These are phyloP conservation scores for Pluvialis apricaria DNA, from an alignment of 2,113 vertebrate species.

Conservation along the genomic window DNA sequence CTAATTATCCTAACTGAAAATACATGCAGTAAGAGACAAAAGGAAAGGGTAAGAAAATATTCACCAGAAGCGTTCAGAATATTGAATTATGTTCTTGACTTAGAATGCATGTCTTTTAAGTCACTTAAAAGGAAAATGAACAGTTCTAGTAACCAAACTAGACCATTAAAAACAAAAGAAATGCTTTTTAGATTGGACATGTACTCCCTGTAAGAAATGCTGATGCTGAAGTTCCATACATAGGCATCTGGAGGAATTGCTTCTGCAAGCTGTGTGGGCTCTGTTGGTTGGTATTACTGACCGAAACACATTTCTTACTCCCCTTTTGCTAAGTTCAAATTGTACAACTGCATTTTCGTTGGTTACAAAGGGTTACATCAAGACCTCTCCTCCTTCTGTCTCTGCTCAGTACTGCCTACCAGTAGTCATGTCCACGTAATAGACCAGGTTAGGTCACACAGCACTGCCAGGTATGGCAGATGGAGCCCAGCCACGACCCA, in stretches of 20 bases:
- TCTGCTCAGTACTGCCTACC: background rate
- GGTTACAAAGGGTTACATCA: background rate
- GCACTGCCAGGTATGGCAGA: background rate
- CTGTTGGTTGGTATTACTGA: background rate
- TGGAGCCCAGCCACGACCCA: background rate
- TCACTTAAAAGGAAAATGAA: slow-evolving; percentile 11
- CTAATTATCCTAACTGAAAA: slow-evolving; percentile 7
- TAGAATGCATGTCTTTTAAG: background rate
- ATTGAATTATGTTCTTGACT: background rate
- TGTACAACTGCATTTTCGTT: background rate
- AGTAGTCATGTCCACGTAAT: accelerated
- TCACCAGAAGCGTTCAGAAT: background rate
- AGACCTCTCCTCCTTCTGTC: background rate
- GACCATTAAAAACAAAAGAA: background rate
- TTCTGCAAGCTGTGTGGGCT: background rate
- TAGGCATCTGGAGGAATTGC: background rate
- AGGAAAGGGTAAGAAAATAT: background rate
- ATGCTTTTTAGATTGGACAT: background rate
- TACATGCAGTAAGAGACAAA: background rate
- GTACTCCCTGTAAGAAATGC: background rate
- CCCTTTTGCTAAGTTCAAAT: background rate
- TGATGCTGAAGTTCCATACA: background rate
- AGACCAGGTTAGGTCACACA: accelerated
- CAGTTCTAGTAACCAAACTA: background rate
- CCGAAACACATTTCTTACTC: background rate